phyloP scores from a whole-genome alignment of 1,140 invertebrate genomes.

The Drosophila takahashii region DNA sequence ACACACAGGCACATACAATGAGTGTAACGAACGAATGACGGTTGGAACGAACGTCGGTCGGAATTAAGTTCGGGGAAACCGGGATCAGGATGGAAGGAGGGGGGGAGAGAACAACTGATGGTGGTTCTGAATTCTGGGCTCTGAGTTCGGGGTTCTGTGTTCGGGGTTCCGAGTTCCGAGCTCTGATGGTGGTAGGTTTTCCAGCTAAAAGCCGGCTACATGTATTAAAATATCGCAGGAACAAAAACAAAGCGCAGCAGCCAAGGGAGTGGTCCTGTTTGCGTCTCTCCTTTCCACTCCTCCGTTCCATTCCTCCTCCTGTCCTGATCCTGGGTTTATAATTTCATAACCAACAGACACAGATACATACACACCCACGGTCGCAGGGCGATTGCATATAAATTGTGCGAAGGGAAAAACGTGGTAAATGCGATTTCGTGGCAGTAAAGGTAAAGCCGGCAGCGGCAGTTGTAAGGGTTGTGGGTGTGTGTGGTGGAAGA shows the following conservation, averaged over 20 bases:
- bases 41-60: slow-evolving; percentile 42
- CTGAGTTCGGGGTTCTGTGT: neutral
- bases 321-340: slow-evolving; percentile 58
- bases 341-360: slow-evolving; percentile 65
- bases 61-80: slow-evolving; percentile 48
- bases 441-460: slow-evolving; percentile 58
- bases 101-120: too few relatives aligned
- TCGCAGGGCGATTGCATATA: slow-evolving; percentile 44
- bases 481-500: slow-evolving; percentile 20
- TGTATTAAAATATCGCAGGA: slow-evolving; percentile 62
- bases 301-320: neutral
- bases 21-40: slow-evolving; percentile 47
- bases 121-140: slow-evolving; percentile 23
- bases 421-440: slow-evolving; percentile 59
- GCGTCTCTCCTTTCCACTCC: neutral
- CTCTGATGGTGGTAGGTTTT: slow-evolving; percentile 57
- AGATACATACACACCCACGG: slow-evolving; percentile 37
- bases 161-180: slow-evolving; percentile 2
- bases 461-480: slow-evolving; percentile 63
- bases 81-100: neutral
- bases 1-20: slow-evolving; percentile 27
- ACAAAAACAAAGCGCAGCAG: slow-evolving; percentile 60
- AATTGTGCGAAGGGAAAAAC: slow-evolving; percentile 58
- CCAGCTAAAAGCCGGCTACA: slow-evolving; percentile 61
- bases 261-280: slow-evolving; percentile 57